A percentile compares a stretch with the other conserved stretches of the same genome.
Evolutionary conservation across 2,113 vertebrate genomes (phyloP).

Genomic region (Neogobius melanostomus): DNA sequence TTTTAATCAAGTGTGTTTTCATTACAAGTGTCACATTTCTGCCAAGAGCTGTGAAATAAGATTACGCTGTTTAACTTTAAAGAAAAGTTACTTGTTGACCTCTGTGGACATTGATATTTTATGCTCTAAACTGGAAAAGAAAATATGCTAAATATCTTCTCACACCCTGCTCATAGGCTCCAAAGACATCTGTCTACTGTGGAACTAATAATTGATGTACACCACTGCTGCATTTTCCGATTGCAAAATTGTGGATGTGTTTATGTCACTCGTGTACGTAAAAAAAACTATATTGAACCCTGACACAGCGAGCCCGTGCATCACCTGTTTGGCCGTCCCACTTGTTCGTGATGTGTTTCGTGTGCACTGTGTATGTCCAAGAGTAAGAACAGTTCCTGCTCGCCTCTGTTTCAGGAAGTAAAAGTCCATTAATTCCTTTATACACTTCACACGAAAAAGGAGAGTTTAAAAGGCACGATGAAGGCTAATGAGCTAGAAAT

Average conservation of each 20-base stretch:
- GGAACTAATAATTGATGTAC: background rate
- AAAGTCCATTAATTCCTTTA: too few relatives aligned
- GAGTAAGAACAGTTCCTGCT: background rate
- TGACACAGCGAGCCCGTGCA: background rate
- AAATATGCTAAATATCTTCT: background rate
- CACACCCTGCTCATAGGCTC: slow-evolving; percentile 15
- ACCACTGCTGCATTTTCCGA: background rate
- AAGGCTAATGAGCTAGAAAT: too few relatives aligned
- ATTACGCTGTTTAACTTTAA: slow-evolving; percentile 13
- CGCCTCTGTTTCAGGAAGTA: too few relatives aligned
- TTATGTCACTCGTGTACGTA: background rate
- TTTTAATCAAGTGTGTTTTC: slow-evolving; percentile 31
- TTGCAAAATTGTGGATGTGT: background rate
- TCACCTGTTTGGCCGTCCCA: background rate
- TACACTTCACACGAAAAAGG: too few relatives aligned
- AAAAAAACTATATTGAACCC: background rate
- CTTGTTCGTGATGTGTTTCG: background rate
- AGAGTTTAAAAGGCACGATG: too few relatives aligned
- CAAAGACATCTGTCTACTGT: background rate
- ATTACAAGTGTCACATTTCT: slow-evolving; percentile 32
- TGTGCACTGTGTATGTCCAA: background rate
- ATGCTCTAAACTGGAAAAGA: slow-evolving; percentile 16
- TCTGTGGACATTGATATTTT: background rate
- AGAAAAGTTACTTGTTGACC: background rate
- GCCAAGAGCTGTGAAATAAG: slow-evolving; percentile 25